These are phyloP conservation scores for Palythoa heliodiscus DNA, from an alignment of 92 coral and sea anemone species.

Conservation along the genomic window DNA sequence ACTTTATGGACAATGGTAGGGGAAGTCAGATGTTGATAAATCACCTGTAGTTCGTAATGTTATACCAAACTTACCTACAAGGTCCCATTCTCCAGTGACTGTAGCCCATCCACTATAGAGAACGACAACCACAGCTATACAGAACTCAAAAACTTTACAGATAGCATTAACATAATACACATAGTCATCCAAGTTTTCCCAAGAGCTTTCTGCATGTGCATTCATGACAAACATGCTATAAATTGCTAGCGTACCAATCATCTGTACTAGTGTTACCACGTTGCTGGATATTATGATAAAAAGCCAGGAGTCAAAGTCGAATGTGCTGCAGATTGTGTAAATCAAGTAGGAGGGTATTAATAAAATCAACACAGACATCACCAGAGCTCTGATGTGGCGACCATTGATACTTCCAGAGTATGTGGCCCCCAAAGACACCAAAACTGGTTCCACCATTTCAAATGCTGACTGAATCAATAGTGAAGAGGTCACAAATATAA, in stretches of 20 bases:
- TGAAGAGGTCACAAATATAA: slow-evolving; percentile 85
- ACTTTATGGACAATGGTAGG: no score
- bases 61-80: slow-evolving; percentile 71
- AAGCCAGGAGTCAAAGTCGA: slow-evolving; percentile 85
- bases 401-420: slow-evolving; percentile 63
- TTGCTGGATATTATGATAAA: slow-evolving; percentile 89
- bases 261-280: slow-evolving; percentile 83
- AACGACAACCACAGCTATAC: slow-evolving; percentile 83
- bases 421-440: slow-evolving; percentile 83
- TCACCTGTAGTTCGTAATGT: neutral
- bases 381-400: slow-evolving; percentile 68
- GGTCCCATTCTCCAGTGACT: slow-evolving; percentile 83
- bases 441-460: slow-evolving; percentile 80
- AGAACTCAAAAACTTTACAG: slow-evolving; percentile 88
- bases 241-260: slow-evolving; percentile 71
- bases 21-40: neutral
- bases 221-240: slow-evolving; percentile 82
- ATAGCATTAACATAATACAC: slow-evolving; percentile 90
- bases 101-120: slow-evolving; percentile 86
- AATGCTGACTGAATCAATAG: slow-evolving; percentile 77
- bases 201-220: slow-evolving; percentile 62
- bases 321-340: slow-evolving; percentile 69
- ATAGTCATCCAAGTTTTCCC: slow-evolving; percentile 90
- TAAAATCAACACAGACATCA: slow-evolving; percentile 64
- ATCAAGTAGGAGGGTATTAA: slow-evolving; percentile 71